A percentile compares a stretch with the other conserved stretches of the same genome.
Evolutionary conservation across 2,888 invertebrate species (phyloP).

Genomic region (Phymatocera aterrima): DNA sequence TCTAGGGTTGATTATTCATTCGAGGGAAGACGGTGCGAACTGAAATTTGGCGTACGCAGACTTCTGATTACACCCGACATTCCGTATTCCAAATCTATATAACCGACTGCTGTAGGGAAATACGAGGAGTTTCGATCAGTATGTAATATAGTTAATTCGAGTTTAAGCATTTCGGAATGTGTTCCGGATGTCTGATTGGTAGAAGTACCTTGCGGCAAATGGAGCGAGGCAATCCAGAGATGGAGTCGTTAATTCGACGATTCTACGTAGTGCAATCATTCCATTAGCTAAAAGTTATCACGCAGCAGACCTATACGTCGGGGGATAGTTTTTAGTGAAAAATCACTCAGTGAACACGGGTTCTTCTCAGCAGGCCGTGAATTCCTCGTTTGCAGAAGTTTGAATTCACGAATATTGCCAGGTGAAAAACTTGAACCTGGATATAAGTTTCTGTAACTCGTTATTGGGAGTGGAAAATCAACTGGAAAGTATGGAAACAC

Average conservation of each 20-base stretch:
- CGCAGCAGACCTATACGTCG: too few species aligned
- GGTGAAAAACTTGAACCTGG: too few species aligned
- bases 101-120: background rate
- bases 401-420: too few species aligned
- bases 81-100: background rate
- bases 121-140: background rate
- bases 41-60: background rate
- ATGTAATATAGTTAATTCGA: conserved; percentile 3
- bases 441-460: too few species aligned
- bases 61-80: conserved; percentile 2
- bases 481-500: too few species aligned
- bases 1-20: background rate
- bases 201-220: background rate
- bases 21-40: background rate
- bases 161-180: conserved; percentile 8
- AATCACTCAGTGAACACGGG: too few species aligned
- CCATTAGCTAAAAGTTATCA: background rate
- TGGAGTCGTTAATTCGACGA: background rate
- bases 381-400: too few species aligned
- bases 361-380: too few species aligned
- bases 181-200: background rate
- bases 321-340: too few species aligned
- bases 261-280: background rate
- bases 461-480: too few species aligned
- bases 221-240: background rate